Base-by-base conservation (phyloP, 1,140 invertebrate genomes). In the Cepaea nemoralis region DNA sequence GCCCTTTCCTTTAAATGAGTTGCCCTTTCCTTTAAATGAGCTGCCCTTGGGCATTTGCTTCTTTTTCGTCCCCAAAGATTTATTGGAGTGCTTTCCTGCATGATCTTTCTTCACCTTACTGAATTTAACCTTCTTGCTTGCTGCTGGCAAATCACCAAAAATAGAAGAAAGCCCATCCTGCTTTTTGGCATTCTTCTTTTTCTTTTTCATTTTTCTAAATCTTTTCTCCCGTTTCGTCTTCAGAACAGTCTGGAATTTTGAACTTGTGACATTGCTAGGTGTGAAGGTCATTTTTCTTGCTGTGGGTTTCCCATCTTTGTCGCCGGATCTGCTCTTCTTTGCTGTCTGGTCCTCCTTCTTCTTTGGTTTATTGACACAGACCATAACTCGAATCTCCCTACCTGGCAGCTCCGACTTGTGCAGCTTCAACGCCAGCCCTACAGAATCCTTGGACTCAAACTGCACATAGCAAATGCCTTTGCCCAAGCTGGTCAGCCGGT, bases 401-500 rank as follows among this genome's bases (percentile, higher is more conserved):
- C 82, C 83, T n/a, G 83, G 69, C 35, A 89, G 76, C 63, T 82
- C 63, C 0, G 80, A 81, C 14, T 84, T 81, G 69, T 87, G 82
- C 27, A 89, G 70, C 50, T 84, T 85, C 24, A 88, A 45, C 10
- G 88, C 87, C 40, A 89, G 78, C 2, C 76, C 80, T 27, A 87
- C 88, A 67, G 83, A 82, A 69, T 87, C 88, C 63, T 83, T 81
- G 6, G 84, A 84, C 87, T 91, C 83, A 86, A 94, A 94, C 83
- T 91, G 90, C 45, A 94, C 90, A 88, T 92, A 94, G 42, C 92
- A 93, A 87, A 94, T 93, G 6, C 93, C 96, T 93, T 94, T 95
- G 0, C 95, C 94, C 12, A 94, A 91, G 82, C 95, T 94, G 55
- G 95, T 95, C 77, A 91, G 89, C 48, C 91, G 91, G 89, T 97